Evolutionary conservation across 2,888 invertebrate species (phyloP).

Genomic region (Drosophila greeni): DNA sequence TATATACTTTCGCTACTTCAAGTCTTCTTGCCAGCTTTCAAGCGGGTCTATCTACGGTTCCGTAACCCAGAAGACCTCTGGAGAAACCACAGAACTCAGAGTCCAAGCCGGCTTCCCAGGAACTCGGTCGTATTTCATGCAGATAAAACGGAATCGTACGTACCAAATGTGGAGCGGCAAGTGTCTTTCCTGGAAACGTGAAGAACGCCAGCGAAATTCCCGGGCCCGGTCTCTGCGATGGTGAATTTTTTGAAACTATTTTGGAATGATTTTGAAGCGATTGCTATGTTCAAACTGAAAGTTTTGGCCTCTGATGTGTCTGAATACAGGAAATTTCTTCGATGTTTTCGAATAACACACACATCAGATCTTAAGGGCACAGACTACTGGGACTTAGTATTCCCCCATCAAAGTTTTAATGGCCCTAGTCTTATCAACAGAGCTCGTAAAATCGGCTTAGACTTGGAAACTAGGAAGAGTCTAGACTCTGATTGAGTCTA

Average conservation of each 20-base stretch:
- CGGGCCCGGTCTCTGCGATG: not conserved
- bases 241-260: not conserved
- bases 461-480: not conserved
- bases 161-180: constrained; percentile 2
- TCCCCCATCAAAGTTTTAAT: not conserved
- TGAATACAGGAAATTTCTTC: not conserved
- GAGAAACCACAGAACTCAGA: not conserved
- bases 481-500: too few species aligned
- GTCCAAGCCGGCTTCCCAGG: not conserved
- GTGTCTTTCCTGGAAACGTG: not conserved
- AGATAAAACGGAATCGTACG: constrained; percentile 1
- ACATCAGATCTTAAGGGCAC: not conserved
- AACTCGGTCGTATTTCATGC: not conserved
- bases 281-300: not conserved
- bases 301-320: not conserved
- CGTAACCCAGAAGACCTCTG: not conserved
- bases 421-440: not conserved
- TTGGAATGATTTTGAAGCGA: constrained; percentile 2
- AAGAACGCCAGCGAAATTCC: not conserved
- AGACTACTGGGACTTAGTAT: not conserved
- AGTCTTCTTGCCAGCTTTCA: too few species aligned
- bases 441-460: not conserved
- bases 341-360: not conserved
- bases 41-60: not conserved
- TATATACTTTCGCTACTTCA: too few species aligned